phyloP scores from a whole-genome alignment of 37 sponge, comb jelly and placozoan species.

The Hexactinellida sp. region DNA sequence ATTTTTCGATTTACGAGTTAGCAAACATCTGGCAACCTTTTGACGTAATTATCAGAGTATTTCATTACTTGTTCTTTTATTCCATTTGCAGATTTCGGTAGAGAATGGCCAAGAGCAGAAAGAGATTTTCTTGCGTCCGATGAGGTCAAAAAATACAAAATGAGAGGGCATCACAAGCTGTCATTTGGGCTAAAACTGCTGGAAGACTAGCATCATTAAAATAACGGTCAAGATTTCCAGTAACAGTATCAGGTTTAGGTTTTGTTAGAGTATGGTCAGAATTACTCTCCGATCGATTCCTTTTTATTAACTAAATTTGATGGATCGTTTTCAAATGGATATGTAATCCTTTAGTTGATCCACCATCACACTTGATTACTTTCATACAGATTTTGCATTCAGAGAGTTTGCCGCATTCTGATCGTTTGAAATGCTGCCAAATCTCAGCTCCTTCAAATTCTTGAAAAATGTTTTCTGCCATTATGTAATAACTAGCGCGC shows the following conservation, averaged over 20 bases:
- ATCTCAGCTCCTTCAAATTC: neutral
- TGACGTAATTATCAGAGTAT: neutral
- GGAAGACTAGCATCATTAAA: neutral
- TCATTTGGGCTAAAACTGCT: neutral
- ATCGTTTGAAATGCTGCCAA: neutral
- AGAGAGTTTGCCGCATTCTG: neutral
- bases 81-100: neutral
- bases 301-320: neutral
- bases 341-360: neutral
- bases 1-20: neutral
- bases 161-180: neutral
- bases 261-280: neutral
- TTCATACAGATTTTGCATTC: neutral
- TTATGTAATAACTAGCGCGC: neutral
- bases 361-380: neutral
- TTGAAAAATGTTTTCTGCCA: neutral
- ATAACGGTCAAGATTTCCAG: neutral
- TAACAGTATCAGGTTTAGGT: neutral
- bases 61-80: slow-evolving; percentile 2
- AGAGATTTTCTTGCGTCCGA: neutral
- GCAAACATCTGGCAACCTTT: neutral
- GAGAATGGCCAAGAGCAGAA: neutral
- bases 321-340: neutral
- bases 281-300: neutral
- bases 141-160: neutral